Evolutionary conservation across 2,888 invertebrate species (phyloP).

Genomic region (Catocala sponsa): DNA sequence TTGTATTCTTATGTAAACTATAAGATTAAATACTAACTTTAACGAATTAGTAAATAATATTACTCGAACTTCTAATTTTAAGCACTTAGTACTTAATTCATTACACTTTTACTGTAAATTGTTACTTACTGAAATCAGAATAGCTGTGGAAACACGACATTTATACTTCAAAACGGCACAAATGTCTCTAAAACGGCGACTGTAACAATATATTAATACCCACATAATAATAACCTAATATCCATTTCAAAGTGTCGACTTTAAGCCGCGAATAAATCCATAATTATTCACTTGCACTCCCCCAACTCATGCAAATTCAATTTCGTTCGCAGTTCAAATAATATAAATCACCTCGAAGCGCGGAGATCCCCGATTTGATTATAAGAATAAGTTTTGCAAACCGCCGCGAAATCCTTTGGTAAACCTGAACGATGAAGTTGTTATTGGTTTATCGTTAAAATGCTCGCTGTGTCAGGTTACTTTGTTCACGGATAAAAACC

Average conservation of each 20-base stretch:
- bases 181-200: no score
- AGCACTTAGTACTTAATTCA: no score
- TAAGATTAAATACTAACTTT: no score
- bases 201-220: background rate
- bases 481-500: background rate
- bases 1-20: no score
- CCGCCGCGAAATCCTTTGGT: slow-evolving; percentile 1
- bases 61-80: no score
- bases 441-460: slow-evolving; percentile 32
- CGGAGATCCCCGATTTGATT: slow-evolving; percentile 34
- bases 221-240: background rate
- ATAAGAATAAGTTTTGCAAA: slow-evolving; percentile 26
- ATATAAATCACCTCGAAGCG: slow-evolving; percentile 46
- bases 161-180: no score
- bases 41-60: no score
- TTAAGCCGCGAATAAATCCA: slow-evolving; percentile 46
- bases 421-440: slow-evolving; percentile 15
- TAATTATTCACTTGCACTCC: slow-evolving; percentile 44
- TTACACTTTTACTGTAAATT: no score
- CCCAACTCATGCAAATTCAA: slow-evolving; percentile 53
- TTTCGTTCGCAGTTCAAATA: slow-evolving; percentile 46
- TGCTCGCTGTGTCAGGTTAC: background rate
- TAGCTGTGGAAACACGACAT: no score
- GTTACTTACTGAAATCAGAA: no score
- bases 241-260: background rate